Conservation (phyloP, 2,113 vertebrate species). For the Lophura nycthemera region DNA sequence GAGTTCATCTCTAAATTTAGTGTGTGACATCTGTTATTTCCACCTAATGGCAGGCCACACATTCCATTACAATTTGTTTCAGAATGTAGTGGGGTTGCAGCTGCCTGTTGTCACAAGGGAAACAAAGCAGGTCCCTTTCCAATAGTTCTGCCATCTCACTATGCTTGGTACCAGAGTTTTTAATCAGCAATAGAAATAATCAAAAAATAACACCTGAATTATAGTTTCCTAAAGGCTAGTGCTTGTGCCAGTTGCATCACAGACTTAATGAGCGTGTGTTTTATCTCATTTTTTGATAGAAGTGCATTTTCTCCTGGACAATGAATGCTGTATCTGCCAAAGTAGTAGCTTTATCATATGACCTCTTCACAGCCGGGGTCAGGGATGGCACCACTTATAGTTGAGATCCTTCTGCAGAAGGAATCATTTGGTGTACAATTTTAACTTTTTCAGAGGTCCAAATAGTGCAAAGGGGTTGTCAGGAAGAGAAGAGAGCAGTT, state of each 20-base stretch:
- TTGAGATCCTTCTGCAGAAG: not conserved
- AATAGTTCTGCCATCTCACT: not conserved
- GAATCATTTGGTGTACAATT: not conserved
- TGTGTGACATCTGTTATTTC: not conserved
- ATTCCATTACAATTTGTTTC: not conserved
- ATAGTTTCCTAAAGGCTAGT: not conserved
- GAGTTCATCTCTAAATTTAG: not conserved
- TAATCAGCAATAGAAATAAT: not conserved
- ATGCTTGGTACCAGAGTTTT: not conserved
- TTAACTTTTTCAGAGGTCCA: not conserved
- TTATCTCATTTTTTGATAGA: not conserved
- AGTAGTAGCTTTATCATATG: not conserved
- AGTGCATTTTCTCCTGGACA: slow-evolving; percentile 13
- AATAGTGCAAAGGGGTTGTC: not conserved
- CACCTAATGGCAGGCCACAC: not conserved
- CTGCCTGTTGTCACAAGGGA: not conserved
- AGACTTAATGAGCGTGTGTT: not conserved
- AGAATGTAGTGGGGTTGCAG: not conserved
- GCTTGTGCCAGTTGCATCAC: not conserved
- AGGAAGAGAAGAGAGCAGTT: not conserved
- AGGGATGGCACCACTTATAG: not conserved
- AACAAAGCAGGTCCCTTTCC: not conserved
- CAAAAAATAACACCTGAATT: not conserved
- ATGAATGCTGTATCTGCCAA: not conserved
- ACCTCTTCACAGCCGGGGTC: not conserved